A percentile compares a stretch with the other conserved stretches of the same genome.
Evolutionary conservation across 2,797 vertebrate species (phyloP).

Genomic region (Siniperca undulata): DNA sequence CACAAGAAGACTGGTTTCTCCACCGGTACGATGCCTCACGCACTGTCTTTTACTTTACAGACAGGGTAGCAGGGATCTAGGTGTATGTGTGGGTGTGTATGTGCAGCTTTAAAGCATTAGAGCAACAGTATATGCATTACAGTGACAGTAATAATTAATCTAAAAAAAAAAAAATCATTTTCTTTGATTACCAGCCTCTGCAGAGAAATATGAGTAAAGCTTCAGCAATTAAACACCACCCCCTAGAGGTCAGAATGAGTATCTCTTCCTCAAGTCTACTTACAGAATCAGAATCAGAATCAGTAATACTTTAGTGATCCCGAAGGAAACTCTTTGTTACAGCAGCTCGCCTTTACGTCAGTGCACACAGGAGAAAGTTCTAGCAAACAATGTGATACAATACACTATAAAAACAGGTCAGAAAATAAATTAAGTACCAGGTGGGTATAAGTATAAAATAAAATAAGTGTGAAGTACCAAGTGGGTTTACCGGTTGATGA

Average conservation of each 20-base stretch:
- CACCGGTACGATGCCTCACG: conserved; percentile 87
- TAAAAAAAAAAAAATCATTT: neutral
- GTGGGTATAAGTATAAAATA: too few relatives aligned
- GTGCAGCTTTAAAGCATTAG: neutral
- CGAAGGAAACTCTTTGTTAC: too few relatives aligned
- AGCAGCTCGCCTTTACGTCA: too few relatives aligned
- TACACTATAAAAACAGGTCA: too few relatives aligned
- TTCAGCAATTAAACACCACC: conserved; percentile 10
- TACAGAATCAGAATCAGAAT: too few relatives aligned
- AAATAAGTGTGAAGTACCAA: too few relatives aligned
- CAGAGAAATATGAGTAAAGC: neutral
- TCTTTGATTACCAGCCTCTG: neutral
- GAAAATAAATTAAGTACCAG: too few relatives aligned
- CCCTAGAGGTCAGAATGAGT: conserved; percentile 12
- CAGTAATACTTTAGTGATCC: too few relatives aligned
- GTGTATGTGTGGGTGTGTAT: neutral
- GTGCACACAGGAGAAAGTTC: too few relatives aligned
- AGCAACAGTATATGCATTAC: neutral
- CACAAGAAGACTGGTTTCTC: conserved; percentile 99
- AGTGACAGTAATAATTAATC: neutral
- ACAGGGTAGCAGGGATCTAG: neutral
- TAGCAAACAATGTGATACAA: too few relatives aligned
- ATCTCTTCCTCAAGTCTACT: neutral
- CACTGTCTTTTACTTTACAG: neutral
- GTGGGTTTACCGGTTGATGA: too few relatives aligned